Conservation (phyloP, 2,797 vertebrate genomes). For the Peromyscus aztecus region DNA sequence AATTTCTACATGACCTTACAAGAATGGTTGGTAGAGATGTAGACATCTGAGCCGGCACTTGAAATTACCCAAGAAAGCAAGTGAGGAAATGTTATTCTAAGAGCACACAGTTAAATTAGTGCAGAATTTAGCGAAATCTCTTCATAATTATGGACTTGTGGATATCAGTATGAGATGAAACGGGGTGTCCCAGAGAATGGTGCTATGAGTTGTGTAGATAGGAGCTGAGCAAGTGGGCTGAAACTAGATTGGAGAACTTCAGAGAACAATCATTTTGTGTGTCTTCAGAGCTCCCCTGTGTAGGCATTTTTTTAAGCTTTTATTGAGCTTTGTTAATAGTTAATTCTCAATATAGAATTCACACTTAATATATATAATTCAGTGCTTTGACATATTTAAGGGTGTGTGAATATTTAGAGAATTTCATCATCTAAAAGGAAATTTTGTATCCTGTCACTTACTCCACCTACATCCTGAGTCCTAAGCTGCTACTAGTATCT, state of each 20-base stretch:
- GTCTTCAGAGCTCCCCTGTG: neutral
- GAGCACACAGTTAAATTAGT: neutral
- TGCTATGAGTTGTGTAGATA: neutral
- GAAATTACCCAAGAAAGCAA: slow-evolving; percentile 25
- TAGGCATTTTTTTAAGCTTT: neutral
- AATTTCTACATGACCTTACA: neutral
- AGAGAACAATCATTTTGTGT: neutral
- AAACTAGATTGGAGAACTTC: neutral
- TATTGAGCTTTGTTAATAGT: neutral
- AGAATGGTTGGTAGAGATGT: neutral
- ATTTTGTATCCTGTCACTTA: neutral
- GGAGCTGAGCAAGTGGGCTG: neutral
- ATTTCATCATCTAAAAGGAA: neutral
- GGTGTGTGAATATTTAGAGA: neutral
- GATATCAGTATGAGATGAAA: neutral
- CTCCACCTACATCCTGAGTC: neutral
- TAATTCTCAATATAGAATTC: neutral
- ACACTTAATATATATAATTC: neutral
- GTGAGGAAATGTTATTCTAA: neutral
- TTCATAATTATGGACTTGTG: neutral
- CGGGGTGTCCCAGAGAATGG: neutral
- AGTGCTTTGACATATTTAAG: neutral
- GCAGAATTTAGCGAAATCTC: neutral
- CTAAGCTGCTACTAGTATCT: neutral
- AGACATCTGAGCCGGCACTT: neutral